A percentile compares a stretch with the other conserved stretches of the same genome.
These are phyloP conservation scores for Aegotheles bennettii DNA, from an alignment of 2,113 vertebrate species.

Conservation along the genomic window DNA sequence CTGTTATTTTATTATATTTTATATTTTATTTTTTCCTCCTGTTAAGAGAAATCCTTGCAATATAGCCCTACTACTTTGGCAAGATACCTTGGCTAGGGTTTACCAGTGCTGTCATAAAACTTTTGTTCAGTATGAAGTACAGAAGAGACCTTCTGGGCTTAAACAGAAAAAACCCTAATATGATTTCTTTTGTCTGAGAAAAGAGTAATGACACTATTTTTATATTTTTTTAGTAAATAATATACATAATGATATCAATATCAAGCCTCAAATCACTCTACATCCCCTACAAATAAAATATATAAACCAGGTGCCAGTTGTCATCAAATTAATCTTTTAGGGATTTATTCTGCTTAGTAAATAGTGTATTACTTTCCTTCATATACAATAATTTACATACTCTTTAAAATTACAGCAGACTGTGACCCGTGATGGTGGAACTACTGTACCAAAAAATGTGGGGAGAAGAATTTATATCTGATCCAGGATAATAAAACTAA, in stretches of 20 bases:
- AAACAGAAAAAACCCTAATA: background rate
- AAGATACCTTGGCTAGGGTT: background rate
- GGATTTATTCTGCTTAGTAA: background rate
- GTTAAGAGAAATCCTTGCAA: background rate
- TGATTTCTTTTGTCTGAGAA: background rate
- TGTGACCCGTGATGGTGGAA: background rate
- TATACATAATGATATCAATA: background rate
- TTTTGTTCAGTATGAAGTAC: background rate
- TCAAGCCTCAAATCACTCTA: background rate
- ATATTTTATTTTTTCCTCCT: rapidly evolving
- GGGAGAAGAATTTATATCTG: background rate
- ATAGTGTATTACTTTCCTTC: background rate
- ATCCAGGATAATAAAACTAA: background rate
- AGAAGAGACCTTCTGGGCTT: background rate
- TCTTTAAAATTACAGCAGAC: background rate
- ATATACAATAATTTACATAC: background rate
- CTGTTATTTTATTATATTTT: background rate
- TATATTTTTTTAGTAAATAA: background rate
- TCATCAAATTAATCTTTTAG: background rate
- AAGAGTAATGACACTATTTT: background rate
- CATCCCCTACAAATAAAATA: background rate
- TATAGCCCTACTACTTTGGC: background rate
- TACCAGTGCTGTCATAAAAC: background rate
- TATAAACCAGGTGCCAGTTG: background rate
- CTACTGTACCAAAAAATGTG: background rate